These are phyloP conservation scores for Rhinolophus sinicus DNA, from an alignment of 2,113 vertebrate species.

Conservation along the genomic window DNA sequence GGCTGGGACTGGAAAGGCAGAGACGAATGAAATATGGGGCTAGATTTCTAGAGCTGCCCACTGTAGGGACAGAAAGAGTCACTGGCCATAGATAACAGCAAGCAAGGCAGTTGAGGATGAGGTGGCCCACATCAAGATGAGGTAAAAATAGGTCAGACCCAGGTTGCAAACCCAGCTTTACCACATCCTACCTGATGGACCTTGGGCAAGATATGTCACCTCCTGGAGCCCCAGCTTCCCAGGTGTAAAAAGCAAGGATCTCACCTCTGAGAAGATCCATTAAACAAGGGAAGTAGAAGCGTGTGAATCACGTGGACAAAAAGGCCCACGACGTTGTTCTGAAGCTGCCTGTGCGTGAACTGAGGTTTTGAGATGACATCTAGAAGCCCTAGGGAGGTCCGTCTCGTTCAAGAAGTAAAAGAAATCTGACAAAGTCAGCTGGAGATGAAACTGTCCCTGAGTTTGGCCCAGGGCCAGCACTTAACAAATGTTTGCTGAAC, in stretches of 20 bases:
- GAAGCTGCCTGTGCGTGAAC: neutral
- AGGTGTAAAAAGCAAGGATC: neutral
- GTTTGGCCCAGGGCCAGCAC: neutral
- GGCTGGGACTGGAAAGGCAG: neutral
- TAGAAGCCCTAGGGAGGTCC: neutral
- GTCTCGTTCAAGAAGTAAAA: neutral
- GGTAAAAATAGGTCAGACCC: neutral
- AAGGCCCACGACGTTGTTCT: neutral
- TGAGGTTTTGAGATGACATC: neutral
- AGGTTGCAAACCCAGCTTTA: neutral
- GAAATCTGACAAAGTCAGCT: neutral
- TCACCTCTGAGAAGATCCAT: neutral
- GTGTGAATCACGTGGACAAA: neutral
- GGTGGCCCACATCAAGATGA: neutral
- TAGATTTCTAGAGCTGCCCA: neutral
- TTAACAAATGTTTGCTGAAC: neutral
- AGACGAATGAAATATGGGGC: neutral
- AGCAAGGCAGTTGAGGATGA: neutral
- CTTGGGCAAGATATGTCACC: neutral
- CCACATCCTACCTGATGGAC: too few relatives aligned
- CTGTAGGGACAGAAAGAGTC: fast-evolving
- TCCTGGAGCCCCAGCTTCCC: neutral
- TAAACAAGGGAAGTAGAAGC: neutral
- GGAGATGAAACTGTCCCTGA: neutral
- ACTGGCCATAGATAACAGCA: too few relatives aligned